These are phyloP conservation scores for Perithous albicinctus DNA, from an alignment of 2,888 invertebrate species.

Conservation along the genomic window DNA sequence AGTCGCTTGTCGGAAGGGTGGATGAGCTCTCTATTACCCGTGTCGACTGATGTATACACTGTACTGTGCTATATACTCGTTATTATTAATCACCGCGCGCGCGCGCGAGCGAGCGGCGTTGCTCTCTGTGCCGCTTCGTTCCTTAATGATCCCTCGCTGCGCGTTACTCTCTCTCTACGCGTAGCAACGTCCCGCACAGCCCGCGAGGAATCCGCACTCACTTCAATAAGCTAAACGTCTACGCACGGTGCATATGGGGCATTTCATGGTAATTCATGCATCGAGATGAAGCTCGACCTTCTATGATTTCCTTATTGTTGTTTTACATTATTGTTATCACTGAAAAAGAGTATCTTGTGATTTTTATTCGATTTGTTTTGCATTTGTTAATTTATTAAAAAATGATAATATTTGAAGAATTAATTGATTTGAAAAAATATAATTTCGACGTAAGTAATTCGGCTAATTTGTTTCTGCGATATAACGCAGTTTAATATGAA, in stretches of 20 bases:
- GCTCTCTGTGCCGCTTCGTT: constrained; percentile 29
- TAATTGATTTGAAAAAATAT: no score
- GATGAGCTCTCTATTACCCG: constrained; percentile 53
- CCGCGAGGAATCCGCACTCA: constrained; percentile 2
- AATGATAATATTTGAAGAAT: no score
- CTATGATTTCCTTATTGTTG: no score
- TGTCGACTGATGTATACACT: constrained; percentile 37
- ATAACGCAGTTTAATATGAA: no score
- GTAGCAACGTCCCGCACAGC: background rate
- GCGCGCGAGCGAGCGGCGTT: constrained; percentile 6
- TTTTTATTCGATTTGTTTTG: no score
- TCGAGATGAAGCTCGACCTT: no score
- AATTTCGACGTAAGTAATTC: no score
- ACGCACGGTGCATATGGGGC: background rate
- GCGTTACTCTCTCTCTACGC: constrained; percentile 33
- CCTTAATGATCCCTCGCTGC: constrained; percentile 45
- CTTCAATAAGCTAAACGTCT: background rate
- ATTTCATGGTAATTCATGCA: no score
- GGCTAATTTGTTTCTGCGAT: no score
- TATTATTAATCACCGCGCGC: constrained; percentile 52
- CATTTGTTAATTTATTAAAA: no score
- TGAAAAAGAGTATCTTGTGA: no score
- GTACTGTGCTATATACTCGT: constrained; percentile 32
- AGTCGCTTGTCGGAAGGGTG: constrained; percentile 41
- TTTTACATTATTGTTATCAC: no score